Conservation (phyloP, 2,888 invertebrate species). For the Ryuthela nishihirai region DNA sequence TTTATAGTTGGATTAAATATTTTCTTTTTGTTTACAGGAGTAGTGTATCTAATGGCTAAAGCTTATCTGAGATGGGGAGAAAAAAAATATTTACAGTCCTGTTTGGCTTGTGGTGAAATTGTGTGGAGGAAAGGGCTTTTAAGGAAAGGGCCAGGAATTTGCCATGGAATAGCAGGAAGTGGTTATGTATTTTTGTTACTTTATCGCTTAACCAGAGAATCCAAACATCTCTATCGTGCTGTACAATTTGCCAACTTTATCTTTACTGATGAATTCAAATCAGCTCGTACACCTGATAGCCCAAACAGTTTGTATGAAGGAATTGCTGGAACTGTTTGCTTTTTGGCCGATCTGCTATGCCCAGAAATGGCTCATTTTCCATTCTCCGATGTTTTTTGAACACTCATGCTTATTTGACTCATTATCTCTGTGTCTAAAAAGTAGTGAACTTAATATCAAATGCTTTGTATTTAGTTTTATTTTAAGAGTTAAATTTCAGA, state of each 20-base stretch:
- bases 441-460: too few relatives aligned
- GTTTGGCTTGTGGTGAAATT: slow-evolving; percentile 66
- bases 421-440: too few relatives aligned
- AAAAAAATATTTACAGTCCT: slow-evolving; percentile 65
- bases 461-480: too few relatives aligned
- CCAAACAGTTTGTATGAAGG: slow-evolving; percentile 85
- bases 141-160: slow-evolving; percentile 79
- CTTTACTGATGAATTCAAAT: slow-evolving; percentile 61
- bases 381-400: slow-evolving; percentile 57
- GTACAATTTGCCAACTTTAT: slow-evolving; percentile 72
- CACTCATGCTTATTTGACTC: neutral
- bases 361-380: slow-evolving; percentile 75
- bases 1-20: too few relatives aligned
- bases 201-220: slow-evolving; percentile 67
- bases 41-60: slow-evolving; percentile 73
- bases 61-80: slow-evolving; percentile 72
- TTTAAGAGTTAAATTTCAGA: too few relatives aligned
- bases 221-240: slow-evolving; percentile 69
- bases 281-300: slow-evolving; percentile 70
- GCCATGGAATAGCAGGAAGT: slow-evolving; percentile 76
- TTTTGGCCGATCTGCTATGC: slow-evolving; percentile 67
- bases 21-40: slow-evolving; percentile 53
- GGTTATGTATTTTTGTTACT: slow-evolving; percentile 74
- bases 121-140: slow-evolving; percentile 79
- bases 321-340: slow-evolving; percentile 79